Evolutionary conservation across 2,113 vertebrate species (phyloP).

Genomic region (Solea senegalensis): DNA sequence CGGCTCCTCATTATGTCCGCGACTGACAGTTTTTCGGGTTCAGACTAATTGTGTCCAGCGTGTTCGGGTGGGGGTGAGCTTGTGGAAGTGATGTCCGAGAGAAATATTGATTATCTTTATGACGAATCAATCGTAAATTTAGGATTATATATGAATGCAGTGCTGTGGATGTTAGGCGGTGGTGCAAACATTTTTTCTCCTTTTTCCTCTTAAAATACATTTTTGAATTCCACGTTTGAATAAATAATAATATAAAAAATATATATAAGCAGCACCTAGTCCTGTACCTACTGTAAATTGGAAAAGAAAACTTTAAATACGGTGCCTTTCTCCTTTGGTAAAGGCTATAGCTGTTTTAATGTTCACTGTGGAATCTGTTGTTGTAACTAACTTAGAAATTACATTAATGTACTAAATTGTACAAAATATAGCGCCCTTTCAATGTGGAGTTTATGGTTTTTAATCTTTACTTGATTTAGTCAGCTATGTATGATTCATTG

Average conservation of each 20-base stretch:
- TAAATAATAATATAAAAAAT: neutral
- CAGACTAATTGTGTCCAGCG: slow-evolving; percentile 67
- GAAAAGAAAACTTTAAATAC: too few species aligned
- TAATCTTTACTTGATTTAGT: neutral
- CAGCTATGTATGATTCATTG: neutral
- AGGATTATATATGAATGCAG: neutral
- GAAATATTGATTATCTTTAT: slow-evolving; percentile 52
- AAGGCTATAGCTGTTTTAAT: neutral
- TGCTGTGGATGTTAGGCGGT: neutral
- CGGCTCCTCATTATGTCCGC: slow-evolving; percentile 71
- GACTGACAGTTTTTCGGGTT: slow-evolving; percentile 72
- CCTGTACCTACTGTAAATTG: neutral
- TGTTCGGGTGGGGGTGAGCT: slow-evolving; percentile 70
- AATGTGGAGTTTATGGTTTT: neutral
- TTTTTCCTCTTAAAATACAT: neutral
- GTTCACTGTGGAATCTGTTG: neutral
- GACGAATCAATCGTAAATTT: neutral
- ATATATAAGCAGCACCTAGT: neutral
- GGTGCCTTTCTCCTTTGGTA: too few species aligned
- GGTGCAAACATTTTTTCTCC: neutral
- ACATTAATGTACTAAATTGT: neutral
- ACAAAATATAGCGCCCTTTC: neutral
- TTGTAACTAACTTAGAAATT: neutral
- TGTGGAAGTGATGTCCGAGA: slow-evolving; percentile 68
- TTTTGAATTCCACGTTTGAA: neutral